A percentile compares a stretch with the other conserved stretches of the same genome.
phyloP scores from a whole-genome alignment of 2,113 vertebrate genomes.

The Crotophaga sulcirostris region DNA sequence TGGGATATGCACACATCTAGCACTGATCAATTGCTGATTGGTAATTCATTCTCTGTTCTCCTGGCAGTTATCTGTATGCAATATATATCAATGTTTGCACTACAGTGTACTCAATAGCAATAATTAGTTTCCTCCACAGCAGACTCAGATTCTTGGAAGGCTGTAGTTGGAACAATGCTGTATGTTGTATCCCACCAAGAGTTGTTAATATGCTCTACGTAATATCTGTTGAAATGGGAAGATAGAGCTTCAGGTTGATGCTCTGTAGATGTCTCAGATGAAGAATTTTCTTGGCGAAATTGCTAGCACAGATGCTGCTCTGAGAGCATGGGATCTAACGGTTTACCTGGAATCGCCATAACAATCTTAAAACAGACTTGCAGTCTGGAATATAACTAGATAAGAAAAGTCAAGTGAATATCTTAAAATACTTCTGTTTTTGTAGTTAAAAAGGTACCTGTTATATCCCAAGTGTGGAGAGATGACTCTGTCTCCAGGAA shows the following conservation, averaged over 20 bases:
- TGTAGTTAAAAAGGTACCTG: background rate
- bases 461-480: background rate
- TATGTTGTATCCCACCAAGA: background rate
- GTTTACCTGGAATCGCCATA: background rate
- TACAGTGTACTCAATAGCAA: background rate
- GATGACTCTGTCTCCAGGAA: background rate
- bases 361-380: background rate
- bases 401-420: background rate
- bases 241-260: background rate
- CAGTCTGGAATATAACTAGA: background rate
- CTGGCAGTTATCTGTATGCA: background rate
- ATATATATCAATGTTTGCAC: background rate
- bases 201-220: background rate
- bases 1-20: background rate
- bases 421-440: background rate
- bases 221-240: background rate
- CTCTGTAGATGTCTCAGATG: background rate
- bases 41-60: background rate
- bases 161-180: background rate
- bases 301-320: background rate
- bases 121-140: background rate
- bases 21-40: background rate
- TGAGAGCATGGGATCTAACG: background rate
- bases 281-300: constrained; percentile 5
- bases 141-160: background rate